Conservation (phyloP, 2,888 invertebrate species). For the Nymphalis polychloros region DNA sequence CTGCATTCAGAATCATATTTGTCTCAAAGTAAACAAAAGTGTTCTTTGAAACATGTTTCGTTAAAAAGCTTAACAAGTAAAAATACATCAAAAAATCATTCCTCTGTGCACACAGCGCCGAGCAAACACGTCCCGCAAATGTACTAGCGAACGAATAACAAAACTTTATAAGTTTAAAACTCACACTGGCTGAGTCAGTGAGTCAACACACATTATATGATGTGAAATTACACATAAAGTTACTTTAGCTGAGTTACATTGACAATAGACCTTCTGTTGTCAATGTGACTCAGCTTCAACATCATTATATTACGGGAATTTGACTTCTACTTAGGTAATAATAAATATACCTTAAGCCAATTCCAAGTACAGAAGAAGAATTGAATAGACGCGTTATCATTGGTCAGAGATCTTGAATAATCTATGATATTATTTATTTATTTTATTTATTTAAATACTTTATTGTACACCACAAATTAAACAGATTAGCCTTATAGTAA, state of each 20-base stretch:
- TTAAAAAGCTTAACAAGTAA: slow-evolving; percentile 28
- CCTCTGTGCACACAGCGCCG: slow-evolving; percentile 41
- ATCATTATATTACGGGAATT: too few species aligned
- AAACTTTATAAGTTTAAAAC: slow-evolving; percentile 18
- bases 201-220: slow-evolving; percentile 3
- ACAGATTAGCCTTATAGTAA: too few species aligned
- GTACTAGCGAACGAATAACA: slow-evolving; percentile 40
- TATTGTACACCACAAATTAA: too few species aligned
- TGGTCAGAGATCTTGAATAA: too few species aligned
- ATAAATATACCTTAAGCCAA: too few species aligned
- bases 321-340: too few species aligned
- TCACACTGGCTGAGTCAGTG: slow-evolving; percentile 25
- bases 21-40: neutral
- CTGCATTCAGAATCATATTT: neutral
- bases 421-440: too few species aligned
- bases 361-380: too few species aligned
- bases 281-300: too few species aligned
- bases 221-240: neutral
- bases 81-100: slow-evolving; percentile 40
- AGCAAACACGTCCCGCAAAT: slow-evolving; percentile 49
- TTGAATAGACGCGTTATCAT: too few species aligned
- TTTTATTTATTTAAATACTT: too few species aligned
- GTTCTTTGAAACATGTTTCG: slow-evolving; percentile 26
- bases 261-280: neutral
- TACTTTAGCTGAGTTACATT: too few species aligned